Conservation (phyloP, 2,797 vertebrate genomes). For the Rhinophrynus dorsalis region DNA sequence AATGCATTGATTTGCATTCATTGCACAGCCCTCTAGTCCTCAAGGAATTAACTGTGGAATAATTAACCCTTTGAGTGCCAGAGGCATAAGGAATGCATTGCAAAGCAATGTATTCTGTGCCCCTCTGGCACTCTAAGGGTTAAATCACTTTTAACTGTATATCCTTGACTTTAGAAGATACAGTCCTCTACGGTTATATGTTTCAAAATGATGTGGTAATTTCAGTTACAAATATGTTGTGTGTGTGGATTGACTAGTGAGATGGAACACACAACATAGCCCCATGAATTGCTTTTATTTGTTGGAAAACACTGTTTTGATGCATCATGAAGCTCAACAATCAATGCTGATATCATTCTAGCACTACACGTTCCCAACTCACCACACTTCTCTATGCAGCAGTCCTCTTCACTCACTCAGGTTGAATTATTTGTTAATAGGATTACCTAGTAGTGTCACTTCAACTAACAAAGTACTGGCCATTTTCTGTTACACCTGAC, state of each 20-base stretch:
- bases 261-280: neutral
- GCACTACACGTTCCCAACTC: neutral
- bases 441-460: too few species aligned
- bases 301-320: neutral
- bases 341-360: neutral
- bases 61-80: too few species aligned
- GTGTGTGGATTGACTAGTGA: neutral
- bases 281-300: too few species aligned
- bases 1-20: too few species aligned
- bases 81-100: too few species aligned
- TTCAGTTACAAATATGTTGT: neutral
- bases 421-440: neutral
- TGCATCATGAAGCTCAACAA: too few species aligned
- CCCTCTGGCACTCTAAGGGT: too few species aligned
- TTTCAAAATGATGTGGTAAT: neutral
- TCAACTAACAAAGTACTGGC: too few species aligned
- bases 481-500: too few species aligned
- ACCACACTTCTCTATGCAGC: neutral
- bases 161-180: conserved; percentile 7
- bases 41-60: neutral
- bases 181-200: neutral
- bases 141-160: neutral
- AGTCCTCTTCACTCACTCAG: neutral
- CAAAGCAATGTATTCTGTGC: too few species aligned
- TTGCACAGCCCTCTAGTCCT: too few species aligned